Conservation (phyloP, 2,888 invertebrate genomes). For the Amiota communis region DNA sequence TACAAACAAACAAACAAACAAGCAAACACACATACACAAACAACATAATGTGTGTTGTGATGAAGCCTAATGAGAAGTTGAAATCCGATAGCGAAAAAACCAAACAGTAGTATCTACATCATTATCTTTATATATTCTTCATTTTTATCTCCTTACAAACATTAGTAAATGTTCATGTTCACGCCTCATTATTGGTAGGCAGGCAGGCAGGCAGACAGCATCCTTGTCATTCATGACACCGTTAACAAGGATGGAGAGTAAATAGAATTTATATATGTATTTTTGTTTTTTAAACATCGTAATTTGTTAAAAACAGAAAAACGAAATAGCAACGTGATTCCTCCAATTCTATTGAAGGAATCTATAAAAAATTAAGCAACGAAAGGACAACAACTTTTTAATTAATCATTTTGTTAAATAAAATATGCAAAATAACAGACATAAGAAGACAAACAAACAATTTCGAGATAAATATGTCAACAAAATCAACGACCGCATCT, state of each 20-base stretch:
- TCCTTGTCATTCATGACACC: neutral
- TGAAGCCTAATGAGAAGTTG: slow-evolving; percentile 58
- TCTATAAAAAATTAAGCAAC: slow-evolving; percentile 31
- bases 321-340: too few relatives aligned
- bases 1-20: slow-evolving; percentile 47
- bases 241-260: neutral
- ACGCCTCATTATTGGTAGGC: slow-evolving; percentile 19
- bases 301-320: slow-evolving; percentile 59
- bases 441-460: slow-evolving; percentile 47
- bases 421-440: slow-evolving; percentile 46
- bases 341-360: too few relatives aligned
- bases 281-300: slow-evolving; percentile 32
- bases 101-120: neutral
- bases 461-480: slow-evolving; percentile 62
- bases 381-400: slow-evolving; percentile 45
- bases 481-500: slow-evolving; percentile 12
- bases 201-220: slow-evolving; percentile 16
- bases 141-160: slow-evolving; percentile 2
- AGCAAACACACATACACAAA: too few relatives aligned
- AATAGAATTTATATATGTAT: too few relatives aligned
- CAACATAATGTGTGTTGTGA: slow-evolving; percentile 7
- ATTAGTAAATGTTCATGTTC: slow-evolving; percentile 30
- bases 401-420: slow-evolving; percentile 52
- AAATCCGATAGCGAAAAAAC: slow-evolving; percentile 43
- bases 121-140: neutral